Base-by-base conservation (phyloP, 2,888 invertebrate genomes). In the Dryadula phaetusa region DNA sequence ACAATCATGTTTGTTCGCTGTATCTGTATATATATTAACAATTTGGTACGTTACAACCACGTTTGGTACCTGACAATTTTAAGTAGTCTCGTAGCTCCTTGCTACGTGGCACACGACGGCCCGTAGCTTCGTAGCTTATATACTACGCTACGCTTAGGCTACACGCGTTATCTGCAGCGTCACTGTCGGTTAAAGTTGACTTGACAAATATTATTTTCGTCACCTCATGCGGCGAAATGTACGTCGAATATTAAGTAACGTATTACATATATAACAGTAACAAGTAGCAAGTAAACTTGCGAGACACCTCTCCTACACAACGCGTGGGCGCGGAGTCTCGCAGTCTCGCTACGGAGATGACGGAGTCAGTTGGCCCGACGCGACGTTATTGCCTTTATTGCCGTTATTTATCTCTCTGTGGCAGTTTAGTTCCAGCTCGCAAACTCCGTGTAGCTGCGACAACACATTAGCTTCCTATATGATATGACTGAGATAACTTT, bases 331-430 rank as follows among this genome's bases (percentile, higher is more conserved):
- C 25, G 25, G 8, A n/a, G 25, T n/a, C 49, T 7, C 7, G 8
- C 6, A 2, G 16, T 16, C n/a, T 7, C 56, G 8, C 7, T n/a
- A n/a, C n/a, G n/a, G 22, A 42, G 44, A n/a, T 32, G 47, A 47
- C 42, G 54, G 25, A 62, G 40, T 46, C 6, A 56, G 46, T 47
- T 56, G 37, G 56, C 37, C 28, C 32, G 44, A 52, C 52, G 62
- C 56, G 56, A 56, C 18, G 47, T 56, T 64, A 56, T 56, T 56
- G 46, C 46, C 46, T 54, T 25, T 22, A 64, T 64, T 56, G 40
- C 46, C 47, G 56, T 28, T 28, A 64, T 64, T 58, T 47, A 49
- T 58, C 44, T 28, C n/a, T 20, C 16, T n/a, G 22, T 8, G 16
- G 40, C 22, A 60, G 60, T 28, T 60, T 44, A 44, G 28, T 44